Percentiles rank a stretch among this genome's conserved stretches.
Evolutionary conservation across 1,140 invertebrate genomes (phyloP).

Genomic region (Brachionus sp.): DNA sequence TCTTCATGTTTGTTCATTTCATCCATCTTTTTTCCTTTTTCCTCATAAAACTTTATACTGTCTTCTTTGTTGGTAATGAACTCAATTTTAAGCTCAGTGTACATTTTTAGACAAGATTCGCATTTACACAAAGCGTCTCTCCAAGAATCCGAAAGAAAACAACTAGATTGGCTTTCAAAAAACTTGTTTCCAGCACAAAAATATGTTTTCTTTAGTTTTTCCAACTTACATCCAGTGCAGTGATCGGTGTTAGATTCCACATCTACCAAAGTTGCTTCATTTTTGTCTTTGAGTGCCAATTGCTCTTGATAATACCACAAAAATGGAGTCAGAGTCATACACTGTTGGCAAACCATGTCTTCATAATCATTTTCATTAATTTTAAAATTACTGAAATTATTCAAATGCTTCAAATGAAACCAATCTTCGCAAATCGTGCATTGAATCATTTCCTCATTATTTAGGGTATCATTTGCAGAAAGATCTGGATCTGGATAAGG

Average conservation of each 20-base stretch:
- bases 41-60: conserved; percentile 80
- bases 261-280: neutral
- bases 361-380: conserved; percentile 64
- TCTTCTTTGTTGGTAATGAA: conserved; percentile 78
- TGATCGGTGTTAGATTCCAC: conserved; percentile 26
- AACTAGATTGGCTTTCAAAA: conserved; percentile 50
- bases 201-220: neutral
- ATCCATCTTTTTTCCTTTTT: conserved; percentile 60
- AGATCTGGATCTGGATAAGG: conserved; percentile 88
- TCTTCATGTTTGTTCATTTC: conserved; percentile 7
- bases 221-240: conserved; percentile 48
- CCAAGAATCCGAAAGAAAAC: conserved; percentile 72
- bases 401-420: conserved; percentile 68
- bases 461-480: conserved; percentile 59
- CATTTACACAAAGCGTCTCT: conserved; percentile 70
- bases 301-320: conserved; percentile 68
- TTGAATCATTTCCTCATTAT: conserved; percentile 89
- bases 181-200: conserved; percentile 46
- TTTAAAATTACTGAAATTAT: conserved; percentile 55
- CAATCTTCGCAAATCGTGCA: conserved; percentile 96
- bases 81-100: conserved; percentile 50
- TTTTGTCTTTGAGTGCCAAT: neutral
- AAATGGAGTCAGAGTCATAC: conserved; percentile 72
- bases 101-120: conserved; percentile 57
- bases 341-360: conserved; percentile 68